A percentile compares a stretch with the other conserved stretches of the same genome.
These are phyloP conservation scores for Campoplex nolae DNA, from an alignment of 2,888 invertebrate genomes.

Conservation along the genomic window DNA sequence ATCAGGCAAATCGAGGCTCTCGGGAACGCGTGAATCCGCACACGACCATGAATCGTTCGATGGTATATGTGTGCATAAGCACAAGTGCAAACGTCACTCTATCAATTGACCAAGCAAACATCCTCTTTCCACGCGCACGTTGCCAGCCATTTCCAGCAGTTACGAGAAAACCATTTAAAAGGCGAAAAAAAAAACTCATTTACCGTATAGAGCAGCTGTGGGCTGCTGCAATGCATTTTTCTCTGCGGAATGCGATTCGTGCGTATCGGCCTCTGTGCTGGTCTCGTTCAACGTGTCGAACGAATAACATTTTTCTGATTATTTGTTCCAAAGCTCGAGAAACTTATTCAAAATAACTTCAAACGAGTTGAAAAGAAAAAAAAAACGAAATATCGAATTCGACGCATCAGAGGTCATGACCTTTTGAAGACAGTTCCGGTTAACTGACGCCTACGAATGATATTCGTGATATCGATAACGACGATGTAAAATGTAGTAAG, in stretches of 20 bases:
- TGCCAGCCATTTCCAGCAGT: slow-evolving; percentile 45
- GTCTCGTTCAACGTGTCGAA: not conserved
- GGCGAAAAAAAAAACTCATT: not conserved
- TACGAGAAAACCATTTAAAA: slow-evolving; percentile 15
- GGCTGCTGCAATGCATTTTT: slow-evolving; percentile 3
- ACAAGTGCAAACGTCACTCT: slow-evolving; percentile 38
- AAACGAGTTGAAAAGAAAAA: too few relatives aligned
- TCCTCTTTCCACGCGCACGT: slow-evolving; percentile 7
- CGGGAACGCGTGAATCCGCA: not conserved
- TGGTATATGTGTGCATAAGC: not conserved
- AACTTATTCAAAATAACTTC: too few relatives aligned
- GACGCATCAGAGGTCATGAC: not conserved
- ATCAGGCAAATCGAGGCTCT: not conserved
- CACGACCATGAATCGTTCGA: not conserved
- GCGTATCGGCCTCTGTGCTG: not conserved
- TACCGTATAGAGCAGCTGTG: slow-evolving; percentile 1
- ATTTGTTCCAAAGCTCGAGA: too few relatives aligned
- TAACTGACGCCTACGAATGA: not conserved
- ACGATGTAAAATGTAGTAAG: not conserved
- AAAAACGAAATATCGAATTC: not conserved
- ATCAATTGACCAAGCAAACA: slow-evolving; percentile 53
- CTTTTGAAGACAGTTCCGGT: not conserved
- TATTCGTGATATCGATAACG: not conserved
- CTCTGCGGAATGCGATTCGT: not conserved
- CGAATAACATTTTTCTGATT: not conserved